phyloP scores from a whole-genome alignment of 92 coral and sea anemone species.

The Muricea muricata region DNA sequence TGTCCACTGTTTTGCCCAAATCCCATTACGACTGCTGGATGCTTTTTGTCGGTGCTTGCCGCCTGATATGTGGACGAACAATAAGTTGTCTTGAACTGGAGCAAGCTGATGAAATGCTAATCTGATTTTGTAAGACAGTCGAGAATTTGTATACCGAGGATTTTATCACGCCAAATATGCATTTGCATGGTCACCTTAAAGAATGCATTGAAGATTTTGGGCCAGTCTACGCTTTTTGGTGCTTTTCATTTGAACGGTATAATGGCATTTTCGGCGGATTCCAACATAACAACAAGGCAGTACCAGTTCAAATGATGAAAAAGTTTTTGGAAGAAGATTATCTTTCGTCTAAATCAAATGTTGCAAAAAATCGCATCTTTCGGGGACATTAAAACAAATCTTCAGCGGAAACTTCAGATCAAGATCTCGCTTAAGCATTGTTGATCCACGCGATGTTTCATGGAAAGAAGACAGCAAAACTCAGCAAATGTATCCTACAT shows the following conservation, averaged over 20 bases:
- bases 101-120: too few relatives aligned
- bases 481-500: neutral
- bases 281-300: neutral
- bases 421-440: neutral
- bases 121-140: too few relatives aligned
- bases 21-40: too few relatives aligned
- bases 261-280: neutral
- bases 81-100: too few relatives aligned
- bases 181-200: neutral
- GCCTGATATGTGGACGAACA: too few relatives aligned
- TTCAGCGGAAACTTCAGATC: neutral
- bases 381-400: neutral
- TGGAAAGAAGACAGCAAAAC: neutral
- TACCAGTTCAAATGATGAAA: too few relatives aligned
- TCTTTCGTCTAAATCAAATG: neutral
- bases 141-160: too few relatives aligned
- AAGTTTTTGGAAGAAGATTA: neutral
- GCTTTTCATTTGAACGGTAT: too few relatives aligned
- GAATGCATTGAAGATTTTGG: neutral
- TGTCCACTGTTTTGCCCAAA: too few relatives aligned
- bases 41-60: too few relatives aligned
- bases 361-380: neutral
- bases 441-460: neutral
- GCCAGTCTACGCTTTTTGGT: neutral
- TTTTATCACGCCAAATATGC: too few relatives aligned